Evolutionary conservation across 2,113 vertebrate genomes (phyloP), one percentile per base, ranked within the genome.

Genomic region (Glaucidium brasilianum): DNA sequence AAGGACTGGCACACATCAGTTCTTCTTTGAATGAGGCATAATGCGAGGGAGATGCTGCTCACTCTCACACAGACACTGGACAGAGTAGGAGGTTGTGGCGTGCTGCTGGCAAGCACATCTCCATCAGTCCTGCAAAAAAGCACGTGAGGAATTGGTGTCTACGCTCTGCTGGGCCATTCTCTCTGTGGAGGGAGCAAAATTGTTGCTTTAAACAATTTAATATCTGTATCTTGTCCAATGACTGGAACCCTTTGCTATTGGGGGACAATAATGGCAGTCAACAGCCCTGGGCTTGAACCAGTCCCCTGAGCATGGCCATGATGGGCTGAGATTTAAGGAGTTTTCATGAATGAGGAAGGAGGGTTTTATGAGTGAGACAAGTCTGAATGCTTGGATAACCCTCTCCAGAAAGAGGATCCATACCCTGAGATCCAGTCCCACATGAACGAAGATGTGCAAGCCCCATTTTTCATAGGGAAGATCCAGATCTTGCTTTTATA

Each of bases 1-100:
- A 96, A 78, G 87, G 50, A 74, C 94, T 95, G 93, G 89, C 56
- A 45, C 81, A 73, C 81, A 91, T 82, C 95, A 95, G 66, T 47
- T 95, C 94, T 82, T 59, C 89, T 96, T 73, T 94, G 93, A 90
- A 84, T 22, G 53, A 91, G 78, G 50, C 27, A 19, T 91, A 94
- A 95, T 58, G 81, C 0, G 21, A 69, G 81, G 41, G 82, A 72
- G 74, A 69, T 23, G 87, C 49, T 90, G 72, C 64, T 41, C 0
- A 0, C 30, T 52, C 49, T 25, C 72, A 29, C 32, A 52, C 85
- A 81, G 75, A 26, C 9, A 3, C 89, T 73, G 92, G 77, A 49
- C 49, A 19, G 67, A 58, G 84, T 6, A 14, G 56, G 69, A 68
- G 60, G 66, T 4, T 60, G 53, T 37, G 69, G 30, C 12, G 9